Base-by-base conservation (phyloP, 2,113 vertebrate species). In the Glaucomys volans region DNA sequence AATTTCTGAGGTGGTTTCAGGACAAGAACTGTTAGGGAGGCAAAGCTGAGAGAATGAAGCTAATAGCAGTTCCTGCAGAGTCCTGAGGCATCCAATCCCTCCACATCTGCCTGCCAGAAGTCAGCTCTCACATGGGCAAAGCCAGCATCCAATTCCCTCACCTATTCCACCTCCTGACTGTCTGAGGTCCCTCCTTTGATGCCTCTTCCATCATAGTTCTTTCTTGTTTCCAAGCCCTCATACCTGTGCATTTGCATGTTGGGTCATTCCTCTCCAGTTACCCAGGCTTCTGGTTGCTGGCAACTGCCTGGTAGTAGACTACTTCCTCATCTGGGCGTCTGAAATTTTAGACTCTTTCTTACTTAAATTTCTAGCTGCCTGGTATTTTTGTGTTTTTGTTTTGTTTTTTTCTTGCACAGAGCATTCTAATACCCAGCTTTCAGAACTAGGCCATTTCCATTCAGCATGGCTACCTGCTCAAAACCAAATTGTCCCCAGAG, bases 61-160 rank as follows among this genome's bases (percentile, higher is more conserved):
- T 37, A 52, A 1, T 6, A 14, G 32, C 13, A 35, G 30, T 64
- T 81, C 12, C 67, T 80, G 13, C 5, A 37, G 71, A 84, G 4
- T 30, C 71, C 64, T 24, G 32, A 75, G 40, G 57, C 16, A 28
- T 8, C n/a, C 8, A 40, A 1, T 44, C 30, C 40, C 62, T 42
- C 92, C 92, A 8, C 57, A 93, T 52, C 89, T 95, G 75, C 80
- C 83, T 75, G 52, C 83, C 90, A 95, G 83, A 93, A 85, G 59
- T 76, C 72, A 71, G 62, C 35, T 82, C 40, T 92, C 69, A 40
- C 57, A 32, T 84, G 17, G 0, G 30, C 20, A 22, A 54, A 86
- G 35, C 30, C 69, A 57, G 5, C 20, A 9, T 47, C 40, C 7
- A 17, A 28, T 28, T 32, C 37, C 35, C 47, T 74, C 72, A 77